Base-by-base conservation (phyloP, 1,140 invertebrate species). In the Scaptomyza hsui region DNA sequence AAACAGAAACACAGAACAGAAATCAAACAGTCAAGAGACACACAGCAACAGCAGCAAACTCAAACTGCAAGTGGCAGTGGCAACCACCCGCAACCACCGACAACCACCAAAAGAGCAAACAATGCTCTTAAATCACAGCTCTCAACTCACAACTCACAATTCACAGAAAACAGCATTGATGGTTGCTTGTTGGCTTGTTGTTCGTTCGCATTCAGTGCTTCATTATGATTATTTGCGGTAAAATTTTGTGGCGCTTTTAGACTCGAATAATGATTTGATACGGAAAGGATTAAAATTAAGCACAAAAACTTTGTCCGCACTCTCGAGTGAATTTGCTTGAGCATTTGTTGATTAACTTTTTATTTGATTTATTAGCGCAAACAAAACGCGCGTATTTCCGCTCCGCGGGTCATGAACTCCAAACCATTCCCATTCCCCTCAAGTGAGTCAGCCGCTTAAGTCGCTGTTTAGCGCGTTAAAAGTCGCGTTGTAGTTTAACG, bases 141-240 rank as follows among this genome's bases (percentile, higher is more conserved):
- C 32, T 37, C 32, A 37, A 37, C 32, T 37, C 32, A 32, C 7
- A 32, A 32, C 9, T 18, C 26, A 26, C 15, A 32, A 16, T 3
- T 29, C 26, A 9, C 6, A 29, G 12, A 16, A 19, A 16, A 42
- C 18, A 48, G 51, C 42, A 52, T 51, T 44, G 63, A 59, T 45
- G 39, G 55, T 41, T 41, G 19, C 18, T 37, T 4, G 12, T 47
- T 56, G 19, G 35, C 24, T 35, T 29, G 24, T 2, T 24, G 24
- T 24, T 32, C 9, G 32, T 47, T 7, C 21, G 26, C 26, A 19
- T 13, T n/a, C 48, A 48, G 62, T 35, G 56, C 73, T 90, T 89
- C 82, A 90, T 89, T 89, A 89, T 89, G 89, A 89, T 80, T 89
- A 89, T 89, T 89, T 89, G 88, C 78, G 88, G 88, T 89, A 61